Evolutionary conservation across 2,797 vertebrate genomes (phyloP).

Genomic region (Oreortyx pictus): DNA sequence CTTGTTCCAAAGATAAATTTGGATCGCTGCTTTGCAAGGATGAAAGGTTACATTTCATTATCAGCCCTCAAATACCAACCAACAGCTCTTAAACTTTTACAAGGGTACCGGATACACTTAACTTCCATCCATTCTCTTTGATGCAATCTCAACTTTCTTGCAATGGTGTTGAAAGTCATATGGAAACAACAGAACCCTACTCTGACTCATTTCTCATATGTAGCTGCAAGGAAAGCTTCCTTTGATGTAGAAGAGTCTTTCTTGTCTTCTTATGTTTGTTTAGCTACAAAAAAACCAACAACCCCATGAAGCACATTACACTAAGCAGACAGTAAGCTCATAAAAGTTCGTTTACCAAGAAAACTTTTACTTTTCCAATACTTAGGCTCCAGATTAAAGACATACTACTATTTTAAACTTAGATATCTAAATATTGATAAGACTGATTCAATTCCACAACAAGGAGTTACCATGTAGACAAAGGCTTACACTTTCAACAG

Average conservation of each 20-base stretch:
- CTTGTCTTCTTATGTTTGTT: neutral
- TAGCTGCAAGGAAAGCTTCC: neutral
- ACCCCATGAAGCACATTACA: neutral
- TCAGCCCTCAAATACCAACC: constrained; percentile 2
- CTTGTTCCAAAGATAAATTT: constrained; percentile 9
- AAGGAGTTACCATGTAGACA: neutral
- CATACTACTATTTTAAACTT: neutral
- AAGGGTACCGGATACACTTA: no score
- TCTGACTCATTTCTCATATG: neutral
- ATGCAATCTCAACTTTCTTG: neutral
- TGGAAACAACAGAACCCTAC: neutral
- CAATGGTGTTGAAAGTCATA: neutral
- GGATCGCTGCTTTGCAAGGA: neutral
- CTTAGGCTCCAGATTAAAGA: neutral
- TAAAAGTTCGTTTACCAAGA: neutral
- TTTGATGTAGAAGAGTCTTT: neutral
- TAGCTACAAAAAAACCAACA: neutral
- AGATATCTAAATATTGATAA: neutral
- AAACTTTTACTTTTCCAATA: neutral
- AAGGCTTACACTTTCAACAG: neutral
- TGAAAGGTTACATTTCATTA: neutral
- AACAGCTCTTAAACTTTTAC: neutral
- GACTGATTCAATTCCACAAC: neutral
- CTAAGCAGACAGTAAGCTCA: neutral
- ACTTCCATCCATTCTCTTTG: neutral